Conservation (phyloP, 2,113 vertebrate species). For the Gallinago media region DNA sequence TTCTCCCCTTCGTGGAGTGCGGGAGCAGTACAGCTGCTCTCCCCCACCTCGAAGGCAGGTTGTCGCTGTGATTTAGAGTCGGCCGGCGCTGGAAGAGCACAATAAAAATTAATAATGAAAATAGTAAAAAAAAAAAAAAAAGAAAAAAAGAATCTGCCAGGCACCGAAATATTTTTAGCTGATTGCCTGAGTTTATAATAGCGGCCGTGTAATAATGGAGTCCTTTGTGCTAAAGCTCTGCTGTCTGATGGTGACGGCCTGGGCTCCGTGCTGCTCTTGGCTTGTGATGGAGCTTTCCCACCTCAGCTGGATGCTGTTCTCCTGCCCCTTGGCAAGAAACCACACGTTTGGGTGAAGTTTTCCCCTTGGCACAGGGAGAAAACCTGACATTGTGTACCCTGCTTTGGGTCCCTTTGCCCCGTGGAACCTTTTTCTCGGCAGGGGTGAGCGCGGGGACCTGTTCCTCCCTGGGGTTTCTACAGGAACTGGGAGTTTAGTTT, state of each 20-base stretch:
- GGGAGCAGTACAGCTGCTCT: not conserved
- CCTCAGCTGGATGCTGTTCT: not conserved
- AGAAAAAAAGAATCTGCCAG: not conserved
- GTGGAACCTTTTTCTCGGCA: rapidly evolving
- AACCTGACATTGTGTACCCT: rapidly evolving
- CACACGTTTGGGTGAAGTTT: rapidly evolving
- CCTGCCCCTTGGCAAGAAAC: not conserved
- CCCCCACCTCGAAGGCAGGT: not conserved
- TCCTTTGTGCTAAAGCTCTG: not conserved
- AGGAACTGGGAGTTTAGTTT: not conserved
- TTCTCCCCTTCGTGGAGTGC: not conserved
- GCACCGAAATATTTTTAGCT: conserved; percentile 23
- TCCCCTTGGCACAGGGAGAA: not conserved
- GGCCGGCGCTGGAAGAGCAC: not conserved
- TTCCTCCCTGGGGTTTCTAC: no score
- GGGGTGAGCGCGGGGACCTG: no score
- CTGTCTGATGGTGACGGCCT: not conserved
- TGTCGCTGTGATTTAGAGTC: not conserved
- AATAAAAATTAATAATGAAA: conserved; percentile 50
- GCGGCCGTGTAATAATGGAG: not conserved
- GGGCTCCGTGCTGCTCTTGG: not conserved
- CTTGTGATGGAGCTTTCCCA: not conserved
- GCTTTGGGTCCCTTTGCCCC: not conserved
- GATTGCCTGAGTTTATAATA: not conserved
- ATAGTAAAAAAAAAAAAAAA: not conserved